Evolutionary conservation across 1,140 invertebrate genomes (phyloP).

Genomic region (Conus ventricosus): DNA sequence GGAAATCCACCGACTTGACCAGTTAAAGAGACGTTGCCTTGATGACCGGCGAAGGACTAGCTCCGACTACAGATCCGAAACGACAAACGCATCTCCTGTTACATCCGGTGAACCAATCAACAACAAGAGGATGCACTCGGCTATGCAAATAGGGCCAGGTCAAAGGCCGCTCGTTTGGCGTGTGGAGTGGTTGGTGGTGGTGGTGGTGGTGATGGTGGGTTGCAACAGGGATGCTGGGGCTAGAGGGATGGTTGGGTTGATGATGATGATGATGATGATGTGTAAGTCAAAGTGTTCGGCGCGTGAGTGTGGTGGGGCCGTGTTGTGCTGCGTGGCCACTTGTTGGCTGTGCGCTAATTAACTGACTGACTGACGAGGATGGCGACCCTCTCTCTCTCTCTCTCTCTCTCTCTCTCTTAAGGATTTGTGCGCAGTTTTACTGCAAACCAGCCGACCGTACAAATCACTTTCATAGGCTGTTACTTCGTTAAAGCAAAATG

Average conservation of each 20-base stretch:
- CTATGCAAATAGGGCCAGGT: background rate
- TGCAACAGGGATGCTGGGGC: no score
- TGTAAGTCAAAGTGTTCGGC: background rate
- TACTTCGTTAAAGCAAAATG: no score
- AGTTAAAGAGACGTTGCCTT: background rate
- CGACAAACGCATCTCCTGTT: constrained; percentile 33
- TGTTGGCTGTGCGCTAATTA: background rate
- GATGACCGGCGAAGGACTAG: background rate
- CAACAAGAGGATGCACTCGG: constrained; percentile 27
- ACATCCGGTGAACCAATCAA: constrained; percentile 34
- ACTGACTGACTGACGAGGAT: no score
- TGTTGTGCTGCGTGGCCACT: background rate
- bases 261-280: background rate
- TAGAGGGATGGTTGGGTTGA: background rate
- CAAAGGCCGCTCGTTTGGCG: background rate
- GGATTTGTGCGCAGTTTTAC: no score
- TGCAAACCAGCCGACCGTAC: no score
- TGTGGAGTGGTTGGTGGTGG: background rate
- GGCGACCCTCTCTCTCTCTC: no score
- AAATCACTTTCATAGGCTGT: no score
- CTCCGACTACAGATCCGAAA: constrained; percentile 24
- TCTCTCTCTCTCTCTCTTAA: no score
- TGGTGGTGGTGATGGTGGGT: no score
- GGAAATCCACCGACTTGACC: background rate
- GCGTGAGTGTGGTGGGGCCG: background rate